A percentile compares a stretch with the other conserved stretches of the same genome.
phyloP scores from a whole-genome alignment of 2,888 invertebrate species.

The Dendrolimus pini region DNA sequence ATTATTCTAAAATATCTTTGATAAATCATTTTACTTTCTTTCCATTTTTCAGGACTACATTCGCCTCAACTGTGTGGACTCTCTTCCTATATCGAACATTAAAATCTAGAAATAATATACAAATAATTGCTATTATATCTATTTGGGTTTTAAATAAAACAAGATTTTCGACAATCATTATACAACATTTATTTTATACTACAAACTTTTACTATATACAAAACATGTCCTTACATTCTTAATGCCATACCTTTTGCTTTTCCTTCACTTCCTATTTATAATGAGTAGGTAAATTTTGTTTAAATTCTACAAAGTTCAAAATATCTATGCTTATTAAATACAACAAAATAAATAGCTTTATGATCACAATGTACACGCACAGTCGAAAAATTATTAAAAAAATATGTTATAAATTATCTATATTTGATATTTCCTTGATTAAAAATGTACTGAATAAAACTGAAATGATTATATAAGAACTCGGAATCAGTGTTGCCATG shows the following conservation, averaged over 20 bases:
- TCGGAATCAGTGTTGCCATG: too few species aligned
- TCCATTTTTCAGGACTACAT: too few species aligned
- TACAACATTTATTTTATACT: slow-evolving; percentile 64
- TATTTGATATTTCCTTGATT: too few species aligned
- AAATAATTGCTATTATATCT: too few species aligned
- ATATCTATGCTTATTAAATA: slow-evolving; percentile 47
- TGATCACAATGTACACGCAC: slow-evolving; percentile 43
- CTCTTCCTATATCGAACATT: too few species aligned
- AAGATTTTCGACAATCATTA: slow-evolving; percentile 59
- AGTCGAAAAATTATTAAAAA: slow-evolving; percentile 21
- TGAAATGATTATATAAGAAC: too few species aligned
- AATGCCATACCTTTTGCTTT: slow-evolving; percentile 24
- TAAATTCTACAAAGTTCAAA: slow-evolving; percentile 14
- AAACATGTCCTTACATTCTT: slow-evolving; percentile 42
- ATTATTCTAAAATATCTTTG: too few species aligned
- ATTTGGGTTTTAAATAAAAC: slow-evolving; percentile 33
- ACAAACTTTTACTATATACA: slow-evolving; percentile 62
- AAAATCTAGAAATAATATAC: too few species aligned
- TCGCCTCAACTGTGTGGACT: too few species aligned
- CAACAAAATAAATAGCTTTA: slow-evolving; percentile 62
- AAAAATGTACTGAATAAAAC: too few species aligned
- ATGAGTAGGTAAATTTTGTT: slow-evolving; percentile 18
- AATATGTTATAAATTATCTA: neutral
- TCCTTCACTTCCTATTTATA: slow-evolving; percentile 27
- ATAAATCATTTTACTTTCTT: too few species aligned